phyloP scores from a whole-genome alignment of 1,140 invertebrate species.

The Proctacanthus coquilletti region DNA sequence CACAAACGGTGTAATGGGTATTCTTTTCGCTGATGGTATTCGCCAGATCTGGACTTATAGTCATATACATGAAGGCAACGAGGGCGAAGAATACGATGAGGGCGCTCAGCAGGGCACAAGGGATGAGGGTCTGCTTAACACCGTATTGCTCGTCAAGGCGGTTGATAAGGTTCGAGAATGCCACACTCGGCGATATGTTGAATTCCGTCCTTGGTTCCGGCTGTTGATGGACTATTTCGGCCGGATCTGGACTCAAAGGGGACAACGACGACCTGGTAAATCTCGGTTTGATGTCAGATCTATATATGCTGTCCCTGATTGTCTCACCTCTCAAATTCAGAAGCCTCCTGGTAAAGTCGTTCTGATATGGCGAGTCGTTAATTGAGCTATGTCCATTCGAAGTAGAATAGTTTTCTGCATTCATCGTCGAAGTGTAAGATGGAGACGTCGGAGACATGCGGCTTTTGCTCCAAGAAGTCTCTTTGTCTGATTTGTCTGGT shows the following conservation, averaged over 20 bases:
- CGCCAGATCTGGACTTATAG: slow-evolving; percentile 29
- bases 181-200: slow-evolving; percentile 1
- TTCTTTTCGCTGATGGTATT: slow-evolving; percentile 8
- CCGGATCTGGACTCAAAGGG: slow-evolving; percentile 18
- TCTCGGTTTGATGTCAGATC: slow-evolving; percentile 9
- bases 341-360: slow-evolving; percentile 1
- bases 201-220: not conserved
- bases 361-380: not conserved
- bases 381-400: not conserved
- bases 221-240: slow-evolving; percentile 7
- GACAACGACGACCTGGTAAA: slow-evolving; percentile 18
- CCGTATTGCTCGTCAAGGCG: slow-evolving; percentile 12
- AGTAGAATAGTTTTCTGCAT: too few species aligned
- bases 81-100: slow-evolving; percentile 47
- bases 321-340: slow-evolving; percentile 1
- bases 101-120: slow-evolving; percentile 41
- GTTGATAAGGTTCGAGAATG: slow-evolving; percentile 5
- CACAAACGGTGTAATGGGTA: slow-evolving; percentile 4
- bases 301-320: slow-evolving; percentile 5
- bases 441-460: too few species aligned
- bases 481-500: not conserved
- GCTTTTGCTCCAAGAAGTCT: not conserved
- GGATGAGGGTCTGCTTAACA: slow-evolving; percentile 43
- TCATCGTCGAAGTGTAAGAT: too few species aligned
- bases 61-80: slow-evolving; percentile 48